A percentile compares a stretch with the other conserved stretches of the same genome.
Conservation (phyloP, 2,113 vertebrate genomes). For the Xiphophorus couchianus region DNA sequence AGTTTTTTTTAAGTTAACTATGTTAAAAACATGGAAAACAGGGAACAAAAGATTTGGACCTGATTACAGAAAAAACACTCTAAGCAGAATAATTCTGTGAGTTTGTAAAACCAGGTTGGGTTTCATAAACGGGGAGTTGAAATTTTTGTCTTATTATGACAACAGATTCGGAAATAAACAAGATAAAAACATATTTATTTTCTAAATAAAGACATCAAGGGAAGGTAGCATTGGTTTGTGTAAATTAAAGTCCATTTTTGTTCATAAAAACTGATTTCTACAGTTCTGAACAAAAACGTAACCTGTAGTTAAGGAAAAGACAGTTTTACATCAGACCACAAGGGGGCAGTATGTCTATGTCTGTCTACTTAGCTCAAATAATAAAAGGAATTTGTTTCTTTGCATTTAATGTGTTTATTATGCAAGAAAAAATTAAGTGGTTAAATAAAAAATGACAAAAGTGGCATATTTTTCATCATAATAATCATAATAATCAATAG, state of each 20-base stretch:
- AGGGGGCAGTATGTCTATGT: constrained; percentile 31
- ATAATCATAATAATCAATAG: too few relatives aligned
- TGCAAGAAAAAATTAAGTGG: too few relatives aligned
- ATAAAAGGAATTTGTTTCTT: too few relatives aligned
- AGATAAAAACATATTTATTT: neutral
- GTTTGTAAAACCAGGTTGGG: neutral
- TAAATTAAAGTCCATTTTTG: neutral
- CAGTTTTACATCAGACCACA: constrained; percentile 13
- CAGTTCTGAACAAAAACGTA: neutral
- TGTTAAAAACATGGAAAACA: neutral
- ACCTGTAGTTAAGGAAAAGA: neutral
- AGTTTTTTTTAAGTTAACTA: neutral
- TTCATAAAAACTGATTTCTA: neutral
- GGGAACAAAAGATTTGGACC: neutral
- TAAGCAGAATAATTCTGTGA: neutral
- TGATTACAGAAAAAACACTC: neutral
- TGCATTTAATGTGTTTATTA: too few relatives aligned
- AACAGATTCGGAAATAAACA: neutral
- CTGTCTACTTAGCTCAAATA: too few relatives aligned
- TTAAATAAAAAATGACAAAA: too few relatives aligned
- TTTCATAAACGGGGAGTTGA: neutral
- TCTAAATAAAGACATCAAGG: neutral
- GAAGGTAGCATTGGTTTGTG: neutral
- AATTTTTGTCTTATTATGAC: neutral
- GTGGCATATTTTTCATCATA: too few relatives aligned